These are phyloP conservation scores for Amazona guildingii DNA, from an alignment of 2,113 vertebrate genomes.

Conservation along the genomic window DNA sequence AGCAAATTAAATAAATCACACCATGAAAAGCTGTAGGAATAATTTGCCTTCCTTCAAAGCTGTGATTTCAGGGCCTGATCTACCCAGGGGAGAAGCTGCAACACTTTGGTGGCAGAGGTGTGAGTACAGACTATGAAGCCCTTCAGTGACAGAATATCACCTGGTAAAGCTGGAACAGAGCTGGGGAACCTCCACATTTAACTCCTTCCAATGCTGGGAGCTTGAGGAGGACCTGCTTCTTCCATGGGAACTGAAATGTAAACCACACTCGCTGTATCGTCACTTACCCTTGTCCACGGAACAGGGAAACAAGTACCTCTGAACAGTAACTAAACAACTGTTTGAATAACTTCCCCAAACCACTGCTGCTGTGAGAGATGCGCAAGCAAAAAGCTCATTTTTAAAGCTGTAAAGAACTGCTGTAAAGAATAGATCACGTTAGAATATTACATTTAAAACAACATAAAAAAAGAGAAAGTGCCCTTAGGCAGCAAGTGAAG, in stretches of 20 bases:
- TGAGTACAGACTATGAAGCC: not conserved
- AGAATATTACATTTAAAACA: not conserved
- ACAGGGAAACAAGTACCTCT: not conserved
- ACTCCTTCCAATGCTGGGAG: not conserved
- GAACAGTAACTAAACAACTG: not conserved
- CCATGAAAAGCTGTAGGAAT: not conserved
- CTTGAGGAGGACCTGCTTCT: not conserved
- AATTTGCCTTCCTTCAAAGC: not conserved
- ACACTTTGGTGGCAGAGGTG: slow-evolving; percentile 7
- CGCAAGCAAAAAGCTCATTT: not conserved
- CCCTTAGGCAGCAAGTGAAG: slow-evolving; percentile 51
- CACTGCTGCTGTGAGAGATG: not conserved
- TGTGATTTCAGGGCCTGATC: not conserved
- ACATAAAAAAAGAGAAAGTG: not conserved
- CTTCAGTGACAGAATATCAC: not conserved
- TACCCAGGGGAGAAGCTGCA: slow-evolving; percentile 27
- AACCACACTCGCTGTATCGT: not conserved
- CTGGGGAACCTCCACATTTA: not conserved
- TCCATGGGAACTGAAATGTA: not conserved
- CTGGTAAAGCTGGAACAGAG: not conserved
- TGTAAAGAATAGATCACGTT: not conserved
- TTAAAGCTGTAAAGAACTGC: not conserved
- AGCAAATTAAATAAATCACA: not conserved
- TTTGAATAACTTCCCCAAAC: not conserved
- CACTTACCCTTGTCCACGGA: not conserved